phyloP scores from a whole-genome alignment of 2,888 invertebrate species.

The Dione juno region DNA sequence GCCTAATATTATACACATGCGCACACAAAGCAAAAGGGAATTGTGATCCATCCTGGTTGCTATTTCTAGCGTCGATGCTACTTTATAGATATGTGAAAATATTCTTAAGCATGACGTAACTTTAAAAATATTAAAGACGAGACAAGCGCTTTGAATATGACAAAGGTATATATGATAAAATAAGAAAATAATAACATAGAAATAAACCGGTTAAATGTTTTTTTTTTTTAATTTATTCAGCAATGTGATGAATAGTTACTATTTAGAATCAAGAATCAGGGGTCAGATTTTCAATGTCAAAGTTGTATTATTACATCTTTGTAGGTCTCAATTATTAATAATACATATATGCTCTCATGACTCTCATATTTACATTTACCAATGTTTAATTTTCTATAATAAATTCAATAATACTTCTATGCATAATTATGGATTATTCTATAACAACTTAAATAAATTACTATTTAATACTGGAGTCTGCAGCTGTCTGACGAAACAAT shows the following conservation, averaged over 20 bases:
- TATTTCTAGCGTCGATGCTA: conserved; percentile 60
- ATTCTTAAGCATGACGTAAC: conserved; percentile 54
- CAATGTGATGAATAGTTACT: neutral
- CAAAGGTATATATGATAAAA: conserved; percentile 34
- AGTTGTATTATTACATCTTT: neutral
- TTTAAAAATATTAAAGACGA: conserved; percentile 36
- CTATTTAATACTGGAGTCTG: neutral
- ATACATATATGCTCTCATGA: no score
- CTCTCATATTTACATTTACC: no score
- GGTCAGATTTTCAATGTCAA: conserved; percentile 22
- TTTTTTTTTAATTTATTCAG: neutral
- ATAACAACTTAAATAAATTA: no score
- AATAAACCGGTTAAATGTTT: conserved; percentile 20
- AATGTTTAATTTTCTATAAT: no score
- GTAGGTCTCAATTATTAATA: no score
- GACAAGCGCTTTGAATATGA: conserved; percentile 35
- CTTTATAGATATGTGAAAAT: conserved; percentile 52
- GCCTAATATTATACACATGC: conserved; percentile 64
- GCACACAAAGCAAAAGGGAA: conserved; percentile 52
- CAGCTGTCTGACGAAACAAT: no score
- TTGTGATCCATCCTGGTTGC: conserved; percentile 54
- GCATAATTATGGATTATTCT: no score
- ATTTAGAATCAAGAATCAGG: conserved; percentile 30
- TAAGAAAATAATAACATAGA: conserved; percentile 36
- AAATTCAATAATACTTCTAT: no score